Evolutionary conservation across 1,140 invertebrate genomes (phyloP).

Genomic region (Druon quercuslanigerum): DNA sequence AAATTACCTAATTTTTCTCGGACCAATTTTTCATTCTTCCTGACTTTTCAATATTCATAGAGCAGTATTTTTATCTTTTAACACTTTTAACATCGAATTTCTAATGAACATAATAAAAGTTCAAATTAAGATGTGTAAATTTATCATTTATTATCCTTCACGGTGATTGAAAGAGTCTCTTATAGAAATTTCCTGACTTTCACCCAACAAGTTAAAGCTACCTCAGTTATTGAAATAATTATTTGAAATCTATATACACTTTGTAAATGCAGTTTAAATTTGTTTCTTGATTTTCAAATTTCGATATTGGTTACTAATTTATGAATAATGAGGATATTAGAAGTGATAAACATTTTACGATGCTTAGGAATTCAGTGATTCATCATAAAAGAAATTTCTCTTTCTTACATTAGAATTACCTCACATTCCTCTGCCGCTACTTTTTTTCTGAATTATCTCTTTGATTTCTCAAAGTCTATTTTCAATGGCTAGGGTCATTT

Average conservation of each 20-base stretch:
- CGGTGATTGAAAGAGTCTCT: no score
- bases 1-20: no score
- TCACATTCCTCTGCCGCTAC: not conserved
- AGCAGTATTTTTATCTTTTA: no score
- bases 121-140: no score
- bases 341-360: slow-evolving; percentile 6
- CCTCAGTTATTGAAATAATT: no score
- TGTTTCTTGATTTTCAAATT: not conserved
- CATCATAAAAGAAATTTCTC: not conserved
- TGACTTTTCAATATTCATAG: no score
- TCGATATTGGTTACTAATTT: not conserved
- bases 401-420: slow-evolving; percentile 12
- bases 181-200: no score
- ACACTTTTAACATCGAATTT: no score
- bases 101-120: no score
- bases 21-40: no score
- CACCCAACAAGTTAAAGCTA: not conserved
- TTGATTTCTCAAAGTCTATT: not conserved
- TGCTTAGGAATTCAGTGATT: slow-evolving; percentile 3
- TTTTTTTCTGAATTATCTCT: slow-evolving; percentile 9
- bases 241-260: no score
- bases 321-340: not conserved
- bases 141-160: not conserved
- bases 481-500: not conserved
- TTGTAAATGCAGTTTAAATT: not conserved